Evolutionary conservation across 2,888 invertebrate species (phyloP).

Genomic region (Adelognathus sp.): DNA sequence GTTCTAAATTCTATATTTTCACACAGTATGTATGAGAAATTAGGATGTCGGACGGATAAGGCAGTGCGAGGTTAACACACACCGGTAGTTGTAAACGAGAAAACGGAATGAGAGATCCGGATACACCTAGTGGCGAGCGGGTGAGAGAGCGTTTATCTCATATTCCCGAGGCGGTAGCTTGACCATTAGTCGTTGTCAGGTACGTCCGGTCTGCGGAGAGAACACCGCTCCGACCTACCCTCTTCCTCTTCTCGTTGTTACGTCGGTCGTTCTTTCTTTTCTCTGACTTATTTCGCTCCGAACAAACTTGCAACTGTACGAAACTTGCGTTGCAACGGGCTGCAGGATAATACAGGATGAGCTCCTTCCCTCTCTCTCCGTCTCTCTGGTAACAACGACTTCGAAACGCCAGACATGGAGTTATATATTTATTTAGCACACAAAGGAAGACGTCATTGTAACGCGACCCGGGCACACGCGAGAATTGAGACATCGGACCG

Average conservation of each 20-base stretch:
- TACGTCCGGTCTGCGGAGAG: slow-evolving; percentile 72
- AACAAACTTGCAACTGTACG: slow-evolving; percentile 39
- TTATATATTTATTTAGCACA: slow-evolving; percentile 52
- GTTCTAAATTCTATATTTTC: slow-evolving; percentile 11
- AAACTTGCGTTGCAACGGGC: slow-evolving; percentile 22
- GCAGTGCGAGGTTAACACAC: slow-evolving; percentile 58
- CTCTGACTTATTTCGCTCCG: slow-evolving; percentile 44
- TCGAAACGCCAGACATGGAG: neutral
- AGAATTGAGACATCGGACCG: slow-evolving; percentile 77
- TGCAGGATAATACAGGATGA: slow-evolving; percentile 28
- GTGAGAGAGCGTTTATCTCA: slow-evolving; percentile 70
- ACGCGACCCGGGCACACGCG: slow-evolving; percentile 72
- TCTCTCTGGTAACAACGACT: slow-evolving; percentile 63
- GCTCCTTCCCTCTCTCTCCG: neutral
- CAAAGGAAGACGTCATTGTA: slow-evolving; percentile 73
- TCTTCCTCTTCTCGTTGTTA: slow-evolving; percentile 48
- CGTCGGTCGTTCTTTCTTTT: slow-evolving; percentile 27
- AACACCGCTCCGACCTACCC: slow-evolving; percentile 66
- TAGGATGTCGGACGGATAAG: slow-evolving; percentile 57
- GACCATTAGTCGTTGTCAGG: slow-evolving; percentile 78
- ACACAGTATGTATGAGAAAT: slow-evolving; percentile 18
- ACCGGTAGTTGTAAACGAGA: slow-evolving; percentile 72
- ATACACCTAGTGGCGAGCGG: slow-evolving; percentile 63
- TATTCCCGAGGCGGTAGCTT: slow-evolving; percentile 69
- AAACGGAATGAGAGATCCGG: slow-evolving; percentile 68